Conservation (phyloP, 2,797 vertebrate species). For the Ibycter americanus region DNA sequence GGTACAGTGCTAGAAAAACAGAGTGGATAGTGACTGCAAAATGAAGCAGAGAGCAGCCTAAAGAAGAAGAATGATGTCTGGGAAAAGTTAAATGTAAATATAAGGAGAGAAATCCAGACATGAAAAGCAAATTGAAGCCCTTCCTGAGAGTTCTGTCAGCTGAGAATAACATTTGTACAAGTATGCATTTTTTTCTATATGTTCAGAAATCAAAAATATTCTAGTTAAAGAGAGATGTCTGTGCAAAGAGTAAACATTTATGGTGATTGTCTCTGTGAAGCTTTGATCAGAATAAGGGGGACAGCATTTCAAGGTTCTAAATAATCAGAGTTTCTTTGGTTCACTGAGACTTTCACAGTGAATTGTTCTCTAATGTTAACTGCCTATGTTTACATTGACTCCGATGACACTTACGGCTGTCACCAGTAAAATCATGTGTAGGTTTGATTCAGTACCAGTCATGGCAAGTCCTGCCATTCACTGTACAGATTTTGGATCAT, state of each 20-base stretch:
- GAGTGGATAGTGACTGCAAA: background rate
- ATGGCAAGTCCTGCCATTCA: background rate
- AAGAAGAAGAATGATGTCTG: background rate
- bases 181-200: background rate
- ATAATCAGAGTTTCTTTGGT: background rate
- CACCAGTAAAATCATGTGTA: fast-evolving
- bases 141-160: background rate
- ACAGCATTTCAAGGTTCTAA: background rate
- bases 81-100: background rate
- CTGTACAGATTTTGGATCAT: background rate
- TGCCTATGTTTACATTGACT: background rate
- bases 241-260: background rate
- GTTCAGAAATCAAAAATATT: background rate
- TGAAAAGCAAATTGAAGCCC: background rate
- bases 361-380: background rate
- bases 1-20: background rate
- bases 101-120: background rate
- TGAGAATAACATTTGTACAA: background rate
- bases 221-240: background rate
- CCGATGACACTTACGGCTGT: background rate
- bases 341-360: background rate
- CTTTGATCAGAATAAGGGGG: background rate
- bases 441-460: background rate
- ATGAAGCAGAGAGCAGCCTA: background rate
- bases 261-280: background rate